phyloP scores from a whole-genome alignment of 2,888 invertebrate species.

The Spatulosminthurus flaviceps region DNA sequence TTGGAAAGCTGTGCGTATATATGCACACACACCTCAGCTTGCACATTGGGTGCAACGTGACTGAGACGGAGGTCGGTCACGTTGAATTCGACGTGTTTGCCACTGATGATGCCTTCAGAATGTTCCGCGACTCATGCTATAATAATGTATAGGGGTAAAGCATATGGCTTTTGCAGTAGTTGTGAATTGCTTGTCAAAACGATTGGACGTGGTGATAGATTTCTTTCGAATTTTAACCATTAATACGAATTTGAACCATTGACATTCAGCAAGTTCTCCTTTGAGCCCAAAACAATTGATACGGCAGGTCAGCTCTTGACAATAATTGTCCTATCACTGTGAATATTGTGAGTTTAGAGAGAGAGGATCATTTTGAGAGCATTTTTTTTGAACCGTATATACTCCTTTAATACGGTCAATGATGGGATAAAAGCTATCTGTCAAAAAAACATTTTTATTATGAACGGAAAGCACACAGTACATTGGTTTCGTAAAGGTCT shows the following conservation, averaged over 20 bases:
- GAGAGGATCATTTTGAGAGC: neutral
- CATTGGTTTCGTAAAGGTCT: conserved; percentile 92
- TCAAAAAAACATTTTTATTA: neutral
- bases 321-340: too few species aligned
- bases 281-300: too few species aligned
- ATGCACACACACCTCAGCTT: neutral
- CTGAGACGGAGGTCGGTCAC: conserved; percentile 68
- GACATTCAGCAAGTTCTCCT: too few species aligned
- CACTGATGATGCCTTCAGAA: too few species aligned
- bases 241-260: neutral
- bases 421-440: conserved; percentile 1
- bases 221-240: neutral
- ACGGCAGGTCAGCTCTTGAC: too few species aligned
- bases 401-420: neutral
- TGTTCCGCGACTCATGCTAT: too few species aligned
- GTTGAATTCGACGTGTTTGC: conserved; percentile 72
- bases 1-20: too few species aligned
- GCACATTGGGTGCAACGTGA: conserved; percentile 36
- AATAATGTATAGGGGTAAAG: neutral
- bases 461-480: conserved; percentile 73
- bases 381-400: neutral
- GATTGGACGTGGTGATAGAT: neutral
- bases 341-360: too few species aligned
- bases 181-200: neutral
- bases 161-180: neutral